These are phyloP conservation scores for Amblyraja radiata DNA, from an alignment of 2,797 vertebrate genomes.

Conservation along the genomic window DNA sequence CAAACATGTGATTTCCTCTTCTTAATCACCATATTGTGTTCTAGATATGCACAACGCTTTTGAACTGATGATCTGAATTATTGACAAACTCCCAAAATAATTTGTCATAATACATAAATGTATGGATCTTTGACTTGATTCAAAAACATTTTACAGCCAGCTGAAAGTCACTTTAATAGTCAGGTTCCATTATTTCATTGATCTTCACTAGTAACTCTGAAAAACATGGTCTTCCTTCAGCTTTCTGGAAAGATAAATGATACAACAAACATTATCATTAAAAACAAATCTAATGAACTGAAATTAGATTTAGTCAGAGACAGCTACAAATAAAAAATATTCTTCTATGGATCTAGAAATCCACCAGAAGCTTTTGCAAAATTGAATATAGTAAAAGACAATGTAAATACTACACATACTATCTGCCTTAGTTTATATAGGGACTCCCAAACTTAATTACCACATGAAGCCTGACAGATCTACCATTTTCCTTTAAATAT, in stretches of 20 bases:
- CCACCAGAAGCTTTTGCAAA: neutral
- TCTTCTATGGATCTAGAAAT: neutral
- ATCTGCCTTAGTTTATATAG: neutral
- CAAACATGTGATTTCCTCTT: neutral
- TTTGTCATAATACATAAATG: neutral
- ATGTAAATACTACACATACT: neutral
- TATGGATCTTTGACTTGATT: neutral
- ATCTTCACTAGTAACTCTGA: constrained; percentile 62
- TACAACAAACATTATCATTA: neutral
- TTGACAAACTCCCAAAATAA: neutral
- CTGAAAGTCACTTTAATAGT: constrained; percentile 42
- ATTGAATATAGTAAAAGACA: neutral
- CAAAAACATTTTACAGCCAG: neutral
- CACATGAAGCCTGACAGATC: neutral
- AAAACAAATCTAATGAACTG: neutral
- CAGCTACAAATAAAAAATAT: neutral
- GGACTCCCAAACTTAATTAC: neutral
- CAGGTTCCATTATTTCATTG: constrained; percentile 65
- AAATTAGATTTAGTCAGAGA: neutral
- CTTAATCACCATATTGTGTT: neutral
- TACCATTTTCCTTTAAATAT: neutral
- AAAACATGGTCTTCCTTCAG: constrained; percentile 74
- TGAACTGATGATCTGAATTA: neutral
- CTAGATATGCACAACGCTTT: neutral
- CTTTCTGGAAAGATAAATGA: constrained; percentile 59